These are phyloP conservation scores for Eucera pruinosa DNA, from an alignment of 2,888 invertebrate species.

Conservation along the genomic window DNA sequence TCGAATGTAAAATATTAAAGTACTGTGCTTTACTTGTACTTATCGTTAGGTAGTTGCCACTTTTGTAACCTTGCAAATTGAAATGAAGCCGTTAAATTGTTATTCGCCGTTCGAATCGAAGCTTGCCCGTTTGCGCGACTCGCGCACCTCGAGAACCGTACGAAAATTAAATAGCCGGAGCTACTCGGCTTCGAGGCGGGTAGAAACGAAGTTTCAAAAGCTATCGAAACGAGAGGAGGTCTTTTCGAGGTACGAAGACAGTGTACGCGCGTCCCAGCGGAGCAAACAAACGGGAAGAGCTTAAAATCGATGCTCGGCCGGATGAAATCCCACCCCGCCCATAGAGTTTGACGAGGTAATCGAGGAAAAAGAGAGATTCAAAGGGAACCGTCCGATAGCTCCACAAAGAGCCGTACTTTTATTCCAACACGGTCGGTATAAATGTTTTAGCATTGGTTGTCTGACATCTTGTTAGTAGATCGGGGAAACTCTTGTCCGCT, in stretches of 20 bases:
- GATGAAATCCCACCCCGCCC: constrained; percentile 9
- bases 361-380: constrained; percentile 21
- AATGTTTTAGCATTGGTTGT: constrained; percentile 69
- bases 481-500: constrained; percentile 34
- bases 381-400: constrained; percentile 25
- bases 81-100: background rate
- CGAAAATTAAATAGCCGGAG: constrained; percentile 9
- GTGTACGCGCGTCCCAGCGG: constrained; percentile 24
- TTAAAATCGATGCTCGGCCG: constrained; percentile 48
- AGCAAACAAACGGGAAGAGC: constrained; percentile 38
- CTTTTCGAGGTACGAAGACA: constrained; percentile 17
- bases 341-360: constrained; percentile 49
- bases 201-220: constrained; percentile 18
- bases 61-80: too few species aligned
- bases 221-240: background rate
- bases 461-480: constrained; percentile 60
- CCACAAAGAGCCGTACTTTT: constrained; percentile 32
- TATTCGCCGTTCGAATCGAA: background rate
- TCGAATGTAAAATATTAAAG: too few species aligned
- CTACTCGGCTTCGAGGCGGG: background rate
- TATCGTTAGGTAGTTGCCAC: too few species aligned
- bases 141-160: background rate
- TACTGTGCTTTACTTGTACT: too few species aligned
- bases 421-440: constrained; percentile 48
- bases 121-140: background rate